Evolutionary conservation across 2,888 invertebrate genomes (phyloP).

Genomic region (Belgica antarctica): DNA sequence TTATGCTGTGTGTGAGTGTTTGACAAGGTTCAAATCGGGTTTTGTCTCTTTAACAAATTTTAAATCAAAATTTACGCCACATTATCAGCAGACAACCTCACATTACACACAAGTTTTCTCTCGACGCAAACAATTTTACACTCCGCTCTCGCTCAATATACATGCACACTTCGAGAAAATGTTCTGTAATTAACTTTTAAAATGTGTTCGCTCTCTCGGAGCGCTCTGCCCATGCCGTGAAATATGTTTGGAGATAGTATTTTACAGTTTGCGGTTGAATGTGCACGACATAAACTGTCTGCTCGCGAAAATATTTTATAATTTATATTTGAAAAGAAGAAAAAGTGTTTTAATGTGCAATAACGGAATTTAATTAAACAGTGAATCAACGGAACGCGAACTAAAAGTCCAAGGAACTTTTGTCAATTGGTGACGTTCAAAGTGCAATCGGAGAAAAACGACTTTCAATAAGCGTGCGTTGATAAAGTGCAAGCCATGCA

Average conservation of each 20-base stretch:
- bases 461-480: neutral
- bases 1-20: neutral
- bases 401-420: too few species aligned
- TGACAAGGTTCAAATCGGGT: too few species aligned
- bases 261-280: slow-evolving; percentile 43
- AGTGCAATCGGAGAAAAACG: neutral
- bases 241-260: slow-evolving; percentile 43
- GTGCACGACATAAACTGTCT: slow-evolving; percentile 39
- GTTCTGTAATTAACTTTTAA: slow-evolving; percentile 2
- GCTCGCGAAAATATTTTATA: slow-evolving; percentile 8
- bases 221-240: slow-evolving; percentile 23
- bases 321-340: too few species aligned
- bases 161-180: neutral
- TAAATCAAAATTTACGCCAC: slow-evolving; percentile 25
- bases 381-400: neutral
- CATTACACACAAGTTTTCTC: too few species aligned
- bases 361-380: neutral
- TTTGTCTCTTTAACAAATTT: neutral
- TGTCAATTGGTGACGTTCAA: slow-evolving; percentile 24
- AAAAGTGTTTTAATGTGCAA: neutral
- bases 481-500: neutral
- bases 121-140: neutral
- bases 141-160: neutral
- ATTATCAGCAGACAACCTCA: slow-evolving; percentile 18
- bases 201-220: neutral